Percentiles rank a stretch among this genome's conserved stretches.
Conservation (phyloP, 2,888 invertebrate genomes). For the Ophonus ardosiacus region DNA sequence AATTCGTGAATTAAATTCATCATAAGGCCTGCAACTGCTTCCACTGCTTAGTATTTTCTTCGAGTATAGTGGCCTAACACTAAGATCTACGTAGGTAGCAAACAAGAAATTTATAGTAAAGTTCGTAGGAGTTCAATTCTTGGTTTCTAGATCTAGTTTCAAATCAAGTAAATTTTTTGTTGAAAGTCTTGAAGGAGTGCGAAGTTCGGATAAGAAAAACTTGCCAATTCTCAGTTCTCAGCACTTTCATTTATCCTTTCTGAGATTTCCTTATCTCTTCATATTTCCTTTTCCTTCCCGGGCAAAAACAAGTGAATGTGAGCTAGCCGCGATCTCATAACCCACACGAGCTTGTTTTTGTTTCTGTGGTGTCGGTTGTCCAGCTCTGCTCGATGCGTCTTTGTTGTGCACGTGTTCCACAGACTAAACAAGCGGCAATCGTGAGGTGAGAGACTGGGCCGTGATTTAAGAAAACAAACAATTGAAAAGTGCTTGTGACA, state of each 20-base stretch:
- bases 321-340: constrained; percentile 30
- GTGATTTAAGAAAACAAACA: constrained; percentile 55
- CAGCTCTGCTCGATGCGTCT: constrained; percentile 6
- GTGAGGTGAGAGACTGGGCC: constrained; percentile 8
- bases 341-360: constrained; percentile 28
- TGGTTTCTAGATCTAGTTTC: background rate
- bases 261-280: constrained; percentile 40
- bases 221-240: constrained; percentile 20
- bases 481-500: constrained; percentile 36
- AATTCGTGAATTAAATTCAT: too few species aligned
- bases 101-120: too few species aligned
- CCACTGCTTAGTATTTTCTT: too few species aligned
- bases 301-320: constrained; percentile 34
- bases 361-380: constrained; percentile 11
- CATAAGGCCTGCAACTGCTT: too few species aligned
- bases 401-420: constrained; percentile 36
- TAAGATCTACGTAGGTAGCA: too few species aligned
- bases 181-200: constrained; percentile 1
- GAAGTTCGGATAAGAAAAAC: constrained; percentile 19
- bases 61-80: too few species aligned
- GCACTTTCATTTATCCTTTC: constrained; percentile 26
- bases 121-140: background rate
- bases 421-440: constrained; percentile 45
- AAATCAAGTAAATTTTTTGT: background rate
- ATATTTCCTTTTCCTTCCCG: constrained; percentile 35